Percentiles rank a stretch among this genome's conserved stretches.
phyloP scores from a whole-genome alignment of 2,113 vertebrate genomes.

The Eleginops maclovinus region DNA sequence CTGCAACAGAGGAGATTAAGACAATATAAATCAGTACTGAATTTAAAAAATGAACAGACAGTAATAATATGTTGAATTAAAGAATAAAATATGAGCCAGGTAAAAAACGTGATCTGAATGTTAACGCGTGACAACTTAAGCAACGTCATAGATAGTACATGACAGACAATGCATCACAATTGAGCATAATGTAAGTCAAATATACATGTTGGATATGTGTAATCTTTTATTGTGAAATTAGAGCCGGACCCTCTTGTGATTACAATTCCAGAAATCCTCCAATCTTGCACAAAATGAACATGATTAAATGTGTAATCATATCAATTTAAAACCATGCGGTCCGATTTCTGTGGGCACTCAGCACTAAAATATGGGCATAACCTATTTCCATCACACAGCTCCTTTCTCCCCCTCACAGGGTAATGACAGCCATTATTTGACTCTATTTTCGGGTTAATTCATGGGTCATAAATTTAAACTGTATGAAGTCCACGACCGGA shows the following conservation, averaged over 20 bases:
- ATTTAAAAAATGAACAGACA: background rate
- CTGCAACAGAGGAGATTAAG: conserved; percentile 81
- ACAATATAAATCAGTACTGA: background rate
- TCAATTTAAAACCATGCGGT: background rate
- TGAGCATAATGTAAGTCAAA: background rate
- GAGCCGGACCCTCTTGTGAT: background rate
- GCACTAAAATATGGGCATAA: conserved; percentile 20
- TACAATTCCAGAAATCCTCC: background rate
- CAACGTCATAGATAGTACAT: background rate
- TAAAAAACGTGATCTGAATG: background rate
- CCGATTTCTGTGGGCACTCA: conserved; percentile 5
- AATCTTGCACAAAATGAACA: background rate
- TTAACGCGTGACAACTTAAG: background rate
- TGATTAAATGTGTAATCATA: background rate
- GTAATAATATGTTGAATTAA: too few relatives aligned
- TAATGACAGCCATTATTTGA: conserved; percentile 25
- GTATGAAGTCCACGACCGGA: background rate
- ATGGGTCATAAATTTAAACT: conserved; percentile 24
- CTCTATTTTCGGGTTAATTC: conserved; percentile 26
- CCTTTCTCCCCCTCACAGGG: conserved; percentile 17
- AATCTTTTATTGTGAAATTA: background rate
- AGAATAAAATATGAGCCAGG: background rate
- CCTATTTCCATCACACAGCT: conserved; percentile 28
- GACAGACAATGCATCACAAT: background rate
- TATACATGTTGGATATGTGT: background rate